phyloP scores from a whole-genome alignment of 1,140 invertebrate species.

The Drosophila nikananu region DNA sequence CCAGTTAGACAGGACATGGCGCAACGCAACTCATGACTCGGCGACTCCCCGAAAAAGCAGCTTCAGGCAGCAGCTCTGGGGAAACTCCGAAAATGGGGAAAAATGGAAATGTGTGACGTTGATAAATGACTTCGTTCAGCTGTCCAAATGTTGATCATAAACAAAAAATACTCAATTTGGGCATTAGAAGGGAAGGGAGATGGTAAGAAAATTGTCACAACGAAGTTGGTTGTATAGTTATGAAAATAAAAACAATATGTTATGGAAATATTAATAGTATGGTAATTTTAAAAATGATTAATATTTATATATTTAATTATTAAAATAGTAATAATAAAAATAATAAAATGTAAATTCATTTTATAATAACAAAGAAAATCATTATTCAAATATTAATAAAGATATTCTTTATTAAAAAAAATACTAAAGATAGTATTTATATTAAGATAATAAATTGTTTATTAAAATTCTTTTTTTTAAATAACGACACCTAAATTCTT shows the following conservation, averaged over 20 bases:
- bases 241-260: neutral
- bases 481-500: too few species aligned
- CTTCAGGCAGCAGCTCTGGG: constrained; percentile 12
- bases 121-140: constrained; percentile 45
- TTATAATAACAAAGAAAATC: neutral
- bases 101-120: constrained; percentile 39
- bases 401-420: too few species aligned
- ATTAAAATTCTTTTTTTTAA: too few species aligned
- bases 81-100: constrained; percentile 32
- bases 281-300: neutral
- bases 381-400: neutral
- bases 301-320: neutral
- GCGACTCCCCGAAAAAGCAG: neutral
- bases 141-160: constrained; percentile 48
- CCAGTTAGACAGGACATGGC: constrained; percentile 57
- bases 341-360: neutral
- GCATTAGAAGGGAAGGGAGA: neutral
- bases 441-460: too few species aligned
- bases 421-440: too few species aligned
- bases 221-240: too few species aligned
- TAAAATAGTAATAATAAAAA: neutral
- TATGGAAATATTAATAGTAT: neutral
- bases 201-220: neutral
- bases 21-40: constrained; percentile 42
- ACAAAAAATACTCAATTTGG: constrained; percentile 40